Evolutionary conservation across 1,140 invertebrate genomes (phyloP).

Genomic region (Scylla paramamosain): DNA sequence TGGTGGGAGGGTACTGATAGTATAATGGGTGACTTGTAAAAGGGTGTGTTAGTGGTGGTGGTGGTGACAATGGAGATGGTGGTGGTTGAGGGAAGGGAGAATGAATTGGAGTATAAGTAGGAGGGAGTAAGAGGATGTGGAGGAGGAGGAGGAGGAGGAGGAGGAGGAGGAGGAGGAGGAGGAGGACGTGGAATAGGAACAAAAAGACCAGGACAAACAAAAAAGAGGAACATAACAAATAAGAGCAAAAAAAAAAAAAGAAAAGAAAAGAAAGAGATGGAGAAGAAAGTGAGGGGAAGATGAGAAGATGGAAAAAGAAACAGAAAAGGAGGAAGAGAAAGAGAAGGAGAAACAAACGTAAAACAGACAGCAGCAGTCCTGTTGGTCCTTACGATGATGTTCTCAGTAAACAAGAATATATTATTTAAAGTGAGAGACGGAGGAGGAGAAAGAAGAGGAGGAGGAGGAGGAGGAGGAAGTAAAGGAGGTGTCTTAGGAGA

Average conservation of each 20-base stretch:
- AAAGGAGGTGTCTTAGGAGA: too few species aligned
- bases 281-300: neutral
- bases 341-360: neutral
- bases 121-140: too few species aligned
- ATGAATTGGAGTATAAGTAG: too few species aligned
- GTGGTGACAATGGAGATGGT: neutral
- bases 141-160: too few species aligned
- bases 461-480: too few species aligned
- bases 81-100: too few species aligned
- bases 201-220: neutral
- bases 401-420: neutral
- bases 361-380: neutral
- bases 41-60: neutral
- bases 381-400: too few species aligned
- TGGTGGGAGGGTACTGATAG: too few species aligned
- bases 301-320: neutral
- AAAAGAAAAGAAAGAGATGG: neutral
- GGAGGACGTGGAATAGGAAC: neutral
- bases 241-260: neutral
- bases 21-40: too few species aligned
- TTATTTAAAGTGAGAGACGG: too few species aligned
- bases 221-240: neutral
- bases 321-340: neutral
- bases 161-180: too few species aligned
- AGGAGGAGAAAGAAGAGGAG: too few species aligned